Evolutionary conservation across 2,113 vertebrate species (phyloP).

Genomic region (Gymnarchus niloticus): DNA sequence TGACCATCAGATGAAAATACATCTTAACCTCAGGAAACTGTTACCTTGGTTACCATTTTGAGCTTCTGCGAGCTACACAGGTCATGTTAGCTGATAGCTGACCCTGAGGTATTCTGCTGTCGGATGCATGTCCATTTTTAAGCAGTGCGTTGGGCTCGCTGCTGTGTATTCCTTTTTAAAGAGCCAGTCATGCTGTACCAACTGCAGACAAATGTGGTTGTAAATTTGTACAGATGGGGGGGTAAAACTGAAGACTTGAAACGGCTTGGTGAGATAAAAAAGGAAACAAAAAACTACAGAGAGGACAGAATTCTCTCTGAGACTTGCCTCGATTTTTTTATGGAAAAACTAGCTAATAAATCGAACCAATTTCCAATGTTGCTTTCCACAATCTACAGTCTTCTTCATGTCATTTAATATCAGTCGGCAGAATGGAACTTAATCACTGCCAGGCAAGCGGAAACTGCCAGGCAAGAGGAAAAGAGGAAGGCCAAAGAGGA

Average conservation of each 20-base stretch:
- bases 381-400: not conserved
- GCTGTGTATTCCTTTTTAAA: conserved; percentile 28
- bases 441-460: conserved; percentile 19
- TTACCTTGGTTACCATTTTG: conserved; percentile 41
- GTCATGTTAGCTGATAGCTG: conserved; percentile 28
- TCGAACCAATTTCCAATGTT: not conserved
- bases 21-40: conserved; percentile 32
- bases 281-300: not conserved
- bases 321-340: not conserved
- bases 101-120: conserved; percentile 36
- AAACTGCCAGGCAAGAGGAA: no score
- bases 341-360: not conserved
- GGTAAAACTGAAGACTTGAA: not conserved
- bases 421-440: conserved; percentile 12
- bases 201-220: not conserved
- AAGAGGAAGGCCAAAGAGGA: no score
- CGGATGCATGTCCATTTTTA: conserved; percentile 42
- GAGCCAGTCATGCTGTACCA: not conserved
- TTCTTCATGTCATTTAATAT: conserved; percentile 23
- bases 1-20: conserved; percentile 15
- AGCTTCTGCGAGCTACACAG: conserved; percentile 30
- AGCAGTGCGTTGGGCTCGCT: conserved; percentile 25
- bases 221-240: not conserved
- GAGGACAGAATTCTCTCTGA: not conserved
- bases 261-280: not conserved